These are phyloP conservation scores for Axea sp. DNA, from an alignment of 2,888 invertebrate genomes.

Conservation along the genomic window DNA sequence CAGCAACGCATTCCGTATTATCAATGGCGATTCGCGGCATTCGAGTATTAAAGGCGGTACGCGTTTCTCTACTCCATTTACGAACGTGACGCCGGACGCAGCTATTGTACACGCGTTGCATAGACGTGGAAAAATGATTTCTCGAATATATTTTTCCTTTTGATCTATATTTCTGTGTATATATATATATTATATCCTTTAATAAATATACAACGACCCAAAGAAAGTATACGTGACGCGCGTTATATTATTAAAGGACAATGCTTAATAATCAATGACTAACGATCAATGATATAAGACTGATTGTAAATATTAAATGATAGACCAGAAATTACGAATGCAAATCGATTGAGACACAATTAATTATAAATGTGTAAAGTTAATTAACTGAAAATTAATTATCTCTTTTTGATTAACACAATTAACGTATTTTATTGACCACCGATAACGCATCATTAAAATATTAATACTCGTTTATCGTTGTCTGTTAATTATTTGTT, in stretches of 20 bases:
- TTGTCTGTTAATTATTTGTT: too few species aligned
- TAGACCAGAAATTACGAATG: too few species aligned
- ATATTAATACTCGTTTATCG: too few species aligned
- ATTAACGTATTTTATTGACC: too few species aligned
- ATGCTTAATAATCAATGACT: neutral
- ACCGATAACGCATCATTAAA: too few species aligned
- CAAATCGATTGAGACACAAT: too few species aligned
- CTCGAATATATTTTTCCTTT: constrained; percentile 43
- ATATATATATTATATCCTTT: neutral
- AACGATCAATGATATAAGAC: too few species aligned
- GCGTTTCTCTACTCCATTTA: constrained; percentile 57
- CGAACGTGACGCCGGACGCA: constrained; percentile 50
- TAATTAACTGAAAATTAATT: too few species aligned
- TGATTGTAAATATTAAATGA: too few species aligned
- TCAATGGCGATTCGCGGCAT: constrained; percentile 41
- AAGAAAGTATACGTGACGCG: constrained; percentile 19
- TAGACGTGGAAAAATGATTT: constrained; percentile 57
- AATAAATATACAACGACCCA: too few species aligned
- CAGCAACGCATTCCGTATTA: constrained; percentile 32
- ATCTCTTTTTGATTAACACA: too few species aligned
- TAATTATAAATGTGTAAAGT: too few species aligned
- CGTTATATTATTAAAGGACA: neutral
- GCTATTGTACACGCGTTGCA: constrained; percentile 50
- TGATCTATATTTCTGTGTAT: constrained; percentile 25
- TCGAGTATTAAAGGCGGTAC: constrained; percentile 50